phyloP scores from a whole-genome alignment of 2,888 invertebrate species.

The Agelastica alni region DNA sequence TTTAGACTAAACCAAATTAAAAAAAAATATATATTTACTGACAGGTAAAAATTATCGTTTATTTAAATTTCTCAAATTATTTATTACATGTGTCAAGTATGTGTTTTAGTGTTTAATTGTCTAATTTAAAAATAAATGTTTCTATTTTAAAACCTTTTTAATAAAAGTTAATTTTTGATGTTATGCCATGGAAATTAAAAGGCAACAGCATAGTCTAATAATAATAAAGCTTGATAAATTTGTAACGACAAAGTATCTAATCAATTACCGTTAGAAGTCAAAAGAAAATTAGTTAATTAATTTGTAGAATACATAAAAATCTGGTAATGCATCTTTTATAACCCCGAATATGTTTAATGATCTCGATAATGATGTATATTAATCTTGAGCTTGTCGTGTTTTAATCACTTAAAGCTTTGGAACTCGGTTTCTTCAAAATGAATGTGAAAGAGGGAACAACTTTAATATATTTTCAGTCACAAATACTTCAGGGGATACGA shows the following conservation, averaged over 20 bases:
- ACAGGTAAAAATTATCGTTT: no score
- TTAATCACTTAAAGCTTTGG: slow-evolving; percentile 33
- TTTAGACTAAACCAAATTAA: no score
- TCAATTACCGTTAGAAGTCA: slow-evolving; percentile 15
- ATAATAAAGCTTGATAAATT: slow-evolving; percentile 4
- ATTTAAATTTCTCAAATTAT: no score
- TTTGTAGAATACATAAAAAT: slow-evolving; percentile 39
- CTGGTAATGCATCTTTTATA: slow-evolving; percentile 38
- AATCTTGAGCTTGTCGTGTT: slow-evolving; percentile 37
- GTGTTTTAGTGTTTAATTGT: no score
- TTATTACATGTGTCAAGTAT: no score
- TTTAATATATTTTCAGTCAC: slow-evolving; percentile 39
- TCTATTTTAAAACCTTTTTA: no score
- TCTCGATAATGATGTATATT: slow-evolving; percentile 40
- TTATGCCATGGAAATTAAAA: no score
- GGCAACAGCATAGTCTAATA: no score
- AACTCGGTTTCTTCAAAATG: slow-evolving; percentile 37
- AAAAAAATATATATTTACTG: no score
- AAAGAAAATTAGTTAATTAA: slow-evolving; percentile 39
- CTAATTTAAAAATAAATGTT: no score
- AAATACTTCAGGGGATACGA: slow-evolving; percentile 31
- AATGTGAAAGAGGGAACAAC: slow-evolving; percentile 35
- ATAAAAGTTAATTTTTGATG: no score
- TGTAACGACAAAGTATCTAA: background rate
- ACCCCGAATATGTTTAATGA: slow-evolving; percentile 39